phyloP scores from a whole-genome alignment of 2,888 invertebrate species.

The Tolmerus cingulatus region DNA sequence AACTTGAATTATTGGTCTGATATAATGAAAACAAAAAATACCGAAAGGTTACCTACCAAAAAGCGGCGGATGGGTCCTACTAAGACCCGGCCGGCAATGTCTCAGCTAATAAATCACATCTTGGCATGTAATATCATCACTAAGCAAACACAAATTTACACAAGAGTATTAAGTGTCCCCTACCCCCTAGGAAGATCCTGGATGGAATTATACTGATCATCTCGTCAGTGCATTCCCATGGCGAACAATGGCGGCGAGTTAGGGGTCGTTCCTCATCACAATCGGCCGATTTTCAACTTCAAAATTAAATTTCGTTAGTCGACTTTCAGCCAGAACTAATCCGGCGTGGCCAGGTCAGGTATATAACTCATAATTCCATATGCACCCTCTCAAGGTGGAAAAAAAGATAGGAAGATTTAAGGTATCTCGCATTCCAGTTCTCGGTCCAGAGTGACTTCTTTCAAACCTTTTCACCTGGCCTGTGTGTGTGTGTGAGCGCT shows the following conservation, averaged over 20 bases:
- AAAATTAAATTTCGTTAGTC: conserved; percentile 15
- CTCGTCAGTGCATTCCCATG: conserved; percentile 34
- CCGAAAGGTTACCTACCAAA: neutral
- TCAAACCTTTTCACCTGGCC: neutral
- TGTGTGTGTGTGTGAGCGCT: neutral
- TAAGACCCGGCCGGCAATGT: neutral
- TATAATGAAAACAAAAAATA: neutral
- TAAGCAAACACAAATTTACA: conserved; percentile 32
- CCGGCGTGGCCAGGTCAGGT: conserved; percentile 24
- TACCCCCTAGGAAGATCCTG: conserved; percentile 21
- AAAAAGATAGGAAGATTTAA: conserved; percentile 7
- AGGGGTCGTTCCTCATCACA: conserved; percentile 25
- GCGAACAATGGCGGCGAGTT: conserved; percentile 18
- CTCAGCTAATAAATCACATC: conserved; percentile 20
- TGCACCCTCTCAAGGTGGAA: conserved; percentile 22
- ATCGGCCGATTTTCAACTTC: neutral
- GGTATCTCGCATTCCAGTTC: neutral
- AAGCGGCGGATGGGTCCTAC: neutral
- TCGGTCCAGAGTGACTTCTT: conserved; percentile 12
- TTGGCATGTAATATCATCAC: conserved; percentile 33
- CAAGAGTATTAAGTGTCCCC: conserved; percentile 30
- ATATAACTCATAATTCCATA: conserved; percentile 41
- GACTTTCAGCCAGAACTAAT: conserved; percentile 32
- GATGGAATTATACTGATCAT: conserved; percentile 7
- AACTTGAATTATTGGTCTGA: neutral